Percentiles rank a stretch among this genome's conserved stretches.
phyloP scores from a whole-genome alignment of 2,888 invertebrate genomes.

The Spilosoma lubricipeda region DNA sequence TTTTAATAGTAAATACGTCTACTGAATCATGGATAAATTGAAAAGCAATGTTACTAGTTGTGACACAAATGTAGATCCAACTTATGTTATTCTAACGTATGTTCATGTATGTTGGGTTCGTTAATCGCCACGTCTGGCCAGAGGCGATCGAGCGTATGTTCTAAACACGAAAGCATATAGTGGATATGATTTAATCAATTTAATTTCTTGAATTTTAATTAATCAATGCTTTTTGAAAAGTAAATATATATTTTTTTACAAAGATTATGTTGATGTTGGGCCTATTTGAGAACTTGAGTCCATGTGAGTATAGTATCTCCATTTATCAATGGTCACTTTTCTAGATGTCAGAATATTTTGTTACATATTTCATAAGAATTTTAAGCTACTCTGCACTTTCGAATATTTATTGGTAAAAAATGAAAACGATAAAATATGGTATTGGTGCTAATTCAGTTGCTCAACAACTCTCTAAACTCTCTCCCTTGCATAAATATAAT shows the following conservation, averaged over 20 bases:
- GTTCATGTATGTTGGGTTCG: constrained; percentile 55
- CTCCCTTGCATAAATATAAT: too few relatives aligned
- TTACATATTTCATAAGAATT: too few relatives aligned
- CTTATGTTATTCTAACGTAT: constrained; percentile 33
- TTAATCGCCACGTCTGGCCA: constrained; percentile 54
- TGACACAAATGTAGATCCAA: constrained; percentile 39
- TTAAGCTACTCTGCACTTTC: too few relatives aligned
- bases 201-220: background rate
- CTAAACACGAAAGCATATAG: constrained; percentile 27
- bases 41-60: constrained; percentile 17
- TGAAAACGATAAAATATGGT: too few relatives aligned
- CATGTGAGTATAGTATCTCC: too few relatives aligned
- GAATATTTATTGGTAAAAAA: too few relatives aligned
- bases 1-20: constrained; percentile 9
- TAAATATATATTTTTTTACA: too few relatives aligned
- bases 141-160: constrained; percentile 48
- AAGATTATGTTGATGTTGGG: background rate
- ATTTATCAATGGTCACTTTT: too few relatives aligned
- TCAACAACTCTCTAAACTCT: too few relatives aligned
- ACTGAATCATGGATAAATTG: background rate
- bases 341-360: too few relatives aligned
- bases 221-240: background rate
- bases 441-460: too few relatives aligned
- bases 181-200: constrained; percentile 30
- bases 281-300: too few relatives aligned